These are phyloP conservation scores for Pocillopora damicornis DNA, from an alignment of 64 coral and sea anemone genomes.

Conservation along the genomic window DNA sequence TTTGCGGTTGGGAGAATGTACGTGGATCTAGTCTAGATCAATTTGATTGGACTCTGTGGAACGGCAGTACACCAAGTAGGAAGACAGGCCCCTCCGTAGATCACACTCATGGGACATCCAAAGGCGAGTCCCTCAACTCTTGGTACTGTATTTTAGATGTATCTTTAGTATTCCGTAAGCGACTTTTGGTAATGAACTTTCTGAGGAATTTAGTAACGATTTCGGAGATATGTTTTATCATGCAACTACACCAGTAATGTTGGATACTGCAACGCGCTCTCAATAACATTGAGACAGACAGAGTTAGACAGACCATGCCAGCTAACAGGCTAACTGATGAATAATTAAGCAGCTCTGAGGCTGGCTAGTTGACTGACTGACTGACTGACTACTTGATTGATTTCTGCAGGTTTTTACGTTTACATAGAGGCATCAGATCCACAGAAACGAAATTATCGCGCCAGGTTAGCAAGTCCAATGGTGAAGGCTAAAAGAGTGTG, in stretches of 20 bases:
- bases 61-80: constrained; percentile 51
- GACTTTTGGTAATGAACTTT: too few species aligned
- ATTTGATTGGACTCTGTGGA: constrained; percentile 64
- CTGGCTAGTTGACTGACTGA: background rate
- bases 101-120: constrained; percentile 52
- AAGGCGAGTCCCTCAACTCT: constrained; percentile 30
- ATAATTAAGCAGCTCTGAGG: too few species aligned
- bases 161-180: too few species aligned
- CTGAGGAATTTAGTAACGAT: too few species aligned
- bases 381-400: background rate
- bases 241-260: too few species aligned
- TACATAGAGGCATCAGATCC: constrained; percentile 57
- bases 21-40: constrained; percentile 37
- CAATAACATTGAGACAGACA: too few species aligned
- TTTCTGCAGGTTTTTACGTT: constrained; percentile 32
- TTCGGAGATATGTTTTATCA: too few species aligned
- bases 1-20: constrained; percentile 73
- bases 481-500: constrained; percentile 27
- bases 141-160: background rate
- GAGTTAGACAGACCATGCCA: too few species aligned
- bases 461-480: constrained; percentile 37
- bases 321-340: too few species aligned
- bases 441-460: constrained; percentile 31
- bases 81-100: constrained; percentile 62
- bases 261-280: too few species aligned